Conservation (phyloP, 2,888 invertebrate genomes). For the Nasonovia ribisnigri region DNA sequence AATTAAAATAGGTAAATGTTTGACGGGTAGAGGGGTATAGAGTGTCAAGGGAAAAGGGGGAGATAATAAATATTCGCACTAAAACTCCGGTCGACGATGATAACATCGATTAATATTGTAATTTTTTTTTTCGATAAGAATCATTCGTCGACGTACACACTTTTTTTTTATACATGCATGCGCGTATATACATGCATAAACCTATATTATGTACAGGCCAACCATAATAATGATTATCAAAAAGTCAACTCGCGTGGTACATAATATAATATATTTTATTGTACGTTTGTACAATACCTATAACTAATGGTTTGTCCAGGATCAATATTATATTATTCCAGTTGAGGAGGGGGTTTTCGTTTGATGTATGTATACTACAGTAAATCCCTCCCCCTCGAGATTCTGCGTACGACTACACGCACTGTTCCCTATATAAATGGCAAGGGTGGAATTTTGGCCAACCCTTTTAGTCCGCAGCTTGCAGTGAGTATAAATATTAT, state of each 20-base stretch:
- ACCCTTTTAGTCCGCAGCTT: neutral
- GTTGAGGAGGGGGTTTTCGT: neutral
- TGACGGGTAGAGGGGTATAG: neutral
- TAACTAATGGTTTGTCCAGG: neutral
- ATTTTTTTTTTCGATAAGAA: neutral
- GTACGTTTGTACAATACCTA: neutral
- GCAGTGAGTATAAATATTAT: neutral
- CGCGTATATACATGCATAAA: neutral
- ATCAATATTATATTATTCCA: constrained; percentile 3
- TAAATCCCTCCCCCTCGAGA: neutral
- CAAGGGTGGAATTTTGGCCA: neutral
- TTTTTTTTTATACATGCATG: neutral
- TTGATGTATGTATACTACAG: neutral
- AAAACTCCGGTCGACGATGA: neutral
- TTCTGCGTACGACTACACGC: neutral
- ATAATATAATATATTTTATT: constrained; percentile 8
- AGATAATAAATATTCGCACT: constrained; percentile 2
- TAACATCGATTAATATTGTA: constrained; percentile 9
- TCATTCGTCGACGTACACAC: neutral
- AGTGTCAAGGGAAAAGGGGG: neutral
- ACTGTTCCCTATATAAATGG: neutral
- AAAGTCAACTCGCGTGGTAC: neutral
- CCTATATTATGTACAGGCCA: neutral
- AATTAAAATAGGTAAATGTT: constrained; percentile 11
- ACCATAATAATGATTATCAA: neutral